Evolutionary conservation across 1,140 invertebrate species (phyloP), one percentile per base, ranked within the genome.

Genomic region (Halictus rubicundus): DNA sequence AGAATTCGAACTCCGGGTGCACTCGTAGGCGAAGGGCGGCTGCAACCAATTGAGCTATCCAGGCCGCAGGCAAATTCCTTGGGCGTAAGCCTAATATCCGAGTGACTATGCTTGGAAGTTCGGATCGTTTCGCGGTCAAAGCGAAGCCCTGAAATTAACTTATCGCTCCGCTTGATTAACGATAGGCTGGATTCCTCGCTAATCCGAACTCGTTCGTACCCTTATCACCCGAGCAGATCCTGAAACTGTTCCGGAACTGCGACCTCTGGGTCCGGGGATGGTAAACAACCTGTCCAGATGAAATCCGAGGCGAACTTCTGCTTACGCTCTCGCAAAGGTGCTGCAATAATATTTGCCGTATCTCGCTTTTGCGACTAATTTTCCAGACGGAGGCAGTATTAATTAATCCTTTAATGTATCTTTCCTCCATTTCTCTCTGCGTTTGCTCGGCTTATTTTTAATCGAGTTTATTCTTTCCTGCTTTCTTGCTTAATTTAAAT

Each of bases 201-300:
- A 32, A 76, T 63, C 42, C 46, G 76, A 60, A 54, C 72, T 78
- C 74, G 52, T 54, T 10, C 25, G 7, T 52, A 39, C 25, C 75
- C 71, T 78, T 79, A 82, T 79, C 76, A 57, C 57, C n/a, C 21
- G 21, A 69, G 52, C 54, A 39, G 80, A 84, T 81, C 65, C 60
- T 68, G 69, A 69, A 52, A 78, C 75, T 82, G 80, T 84, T 57
- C 73, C 52, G 74, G 71, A 83, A 84, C 74, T 84, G 54, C 60
- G 78, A 70, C 39, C 52, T 37, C 27, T 12, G 7, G 42, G 42
- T 84, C 79, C 69, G 74, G 82, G 66, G 49, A 84, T 19, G 16
- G 37, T 4, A 54, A 54, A 54, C 52, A 7, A n/a, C 7, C 6
- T 6, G 52, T 8, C 7, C 12, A 19, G 49, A 19, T 52, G 16